Percentiles rank a stretch among this genome's conserved stretches.
These are phyloP conservation scores for Lineus longissimus DNA, from an alignment of 1,140 invertebrate genomes.

Conservation along the genomic window DNA sequence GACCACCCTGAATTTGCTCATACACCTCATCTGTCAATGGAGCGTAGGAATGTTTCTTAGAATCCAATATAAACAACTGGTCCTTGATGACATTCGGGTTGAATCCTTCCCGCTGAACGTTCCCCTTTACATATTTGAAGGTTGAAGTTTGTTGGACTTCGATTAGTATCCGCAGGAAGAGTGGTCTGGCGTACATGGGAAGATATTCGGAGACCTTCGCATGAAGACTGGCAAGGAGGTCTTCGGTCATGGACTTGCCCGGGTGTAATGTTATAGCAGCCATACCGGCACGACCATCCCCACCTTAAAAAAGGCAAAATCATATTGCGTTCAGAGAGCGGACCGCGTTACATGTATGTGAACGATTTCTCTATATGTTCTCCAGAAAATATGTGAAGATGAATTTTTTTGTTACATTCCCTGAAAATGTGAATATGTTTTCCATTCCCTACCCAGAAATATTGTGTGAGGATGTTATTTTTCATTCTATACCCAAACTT, in stretches of 20 bases:
- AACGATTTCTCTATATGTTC: too few species aligned
- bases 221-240: background rate
- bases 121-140: background rate
- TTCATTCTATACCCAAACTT: too few species aligned
- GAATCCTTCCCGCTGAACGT: conserved; percentile 2
- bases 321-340: background rate
- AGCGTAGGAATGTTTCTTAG: too few species aligned
- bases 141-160: background rate
- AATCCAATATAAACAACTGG: too few species aligned
- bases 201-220: background rate
- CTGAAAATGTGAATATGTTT: too few species aligned
- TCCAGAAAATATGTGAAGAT: too few species aligned
- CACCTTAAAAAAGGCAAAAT: background rate
- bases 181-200: conserved; percentile 1
- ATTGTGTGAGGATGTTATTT: too few species aligned
- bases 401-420: too few species aligned
- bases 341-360: background rate
- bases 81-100: background rate
- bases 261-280: background rate
- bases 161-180: conserved; percentile 2
- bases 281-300: conserved; percentile 1
- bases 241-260: background rate
- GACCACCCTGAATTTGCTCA: too few species aligned
- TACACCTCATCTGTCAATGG: too few species aligned
- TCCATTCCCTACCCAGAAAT: too few species aligned